Evolutionary conservation across 1,140 invertebrate genomes (phyloP).

Genomic region (Octopus sinensis): DNA sequence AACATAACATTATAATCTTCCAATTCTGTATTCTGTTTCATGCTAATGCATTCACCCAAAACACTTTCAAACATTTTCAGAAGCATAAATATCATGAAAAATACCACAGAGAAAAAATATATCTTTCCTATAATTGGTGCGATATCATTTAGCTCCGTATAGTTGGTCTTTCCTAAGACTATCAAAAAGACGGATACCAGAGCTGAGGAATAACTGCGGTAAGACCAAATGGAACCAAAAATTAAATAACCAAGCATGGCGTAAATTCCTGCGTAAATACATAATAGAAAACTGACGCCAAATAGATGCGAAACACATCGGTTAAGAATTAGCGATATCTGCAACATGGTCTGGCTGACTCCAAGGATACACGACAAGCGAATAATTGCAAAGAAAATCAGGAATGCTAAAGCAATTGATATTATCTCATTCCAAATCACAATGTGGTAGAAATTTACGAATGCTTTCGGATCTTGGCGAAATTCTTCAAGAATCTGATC

Average conservation of each 20-base stretch:
- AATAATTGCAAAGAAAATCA: slow-evolving; percentile 30
- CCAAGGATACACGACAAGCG: slow-evolving; percentile 33
- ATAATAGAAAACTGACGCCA: slow-evolving; percentile 35
- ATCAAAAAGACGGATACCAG: background rate
- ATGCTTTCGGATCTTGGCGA: slow-evolving; percentile 21
- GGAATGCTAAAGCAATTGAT: slow-evolving; percentile 20
- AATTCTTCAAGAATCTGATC: slow-evolving; percentile 26
- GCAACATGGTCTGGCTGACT: slow-evolving; percentile 29
- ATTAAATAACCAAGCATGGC: slow-evolving; percentile 31
- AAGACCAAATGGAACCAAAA: slow-evolving; percentile 23
- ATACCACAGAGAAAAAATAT: background rate
- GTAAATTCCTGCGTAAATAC: slow-evolving; percentile 30
- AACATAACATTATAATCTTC: too few species aligned
- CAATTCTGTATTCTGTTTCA: background rate
- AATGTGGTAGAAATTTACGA: slow-evolving; percentile 34
- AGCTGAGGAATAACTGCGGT: background rate
- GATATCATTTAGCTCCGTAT: background rate
- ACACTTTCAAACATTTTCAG: slow-evolving; percentile 12
- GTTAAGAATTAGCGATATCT: slow-evolving; percentile 22
- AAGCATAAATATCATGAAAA: background rate
- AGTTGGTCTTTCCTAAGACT: background rate
- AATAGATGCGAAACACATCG: slow-evolving; percentile 29
- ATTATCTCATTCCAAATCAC: slow-evolving; percentile 32
- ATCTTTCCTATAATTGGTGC: background rate
- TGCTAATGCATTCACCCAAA: background rate